Evolutionary conservation across 2,888 invertebrate species (phyloP).

Genomic region (Xanthostigma xanthostigma): DNA sequence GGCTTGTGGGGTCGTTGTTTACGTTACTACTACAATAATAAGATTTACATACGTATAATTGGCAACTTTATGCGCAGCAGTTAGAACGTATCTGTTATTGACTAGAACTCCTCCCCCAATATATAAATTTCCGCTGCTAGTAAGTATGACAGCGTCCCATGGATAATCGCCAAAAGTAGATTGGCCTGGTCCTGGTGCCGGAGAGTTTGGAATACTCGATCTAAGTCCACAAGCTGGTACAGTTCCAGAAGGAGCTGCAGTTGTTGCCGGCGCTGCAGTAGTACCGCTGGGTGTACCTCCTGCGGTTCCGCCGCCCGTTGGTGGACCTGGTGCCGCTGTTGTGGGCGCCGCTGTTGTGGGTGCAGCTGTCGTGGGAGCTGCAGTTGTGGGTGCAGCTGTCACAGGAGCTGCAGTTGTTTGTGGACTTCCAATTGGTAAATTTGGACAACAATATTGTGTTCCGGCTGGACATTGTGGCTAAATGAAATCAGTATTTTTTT

Average conservation of each 20-base stretch:
- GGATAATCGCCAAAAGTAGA: slow-evolving; percentile 8
- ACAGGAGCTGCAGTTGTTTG: too few relatives aligned
- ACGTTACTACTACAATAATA: too few relatives aligned
- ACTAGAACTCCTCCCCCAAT: slow-evolving; percentile 55
- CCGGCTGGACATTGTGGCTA: slow-evolving; percentile 26
- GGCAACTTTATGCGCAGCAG: slow-evolving; percentile 50
- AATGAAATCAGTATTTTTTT: not conserved
- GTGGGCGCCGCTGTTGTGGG: too few relatives aligned
- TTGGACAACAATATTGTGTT: slow-evolving; percentile 31
- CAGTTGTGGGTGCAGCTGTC: too few relatives aligned
- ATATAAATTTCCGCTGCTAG: slow-evolving; percentile 23
- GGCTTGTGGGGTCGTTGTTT: too few relatives aligned
- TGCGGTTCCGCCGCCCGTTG: not conserved
- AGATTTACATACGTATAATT: slow-evolving; percentile 43
- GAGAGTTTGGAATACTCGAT: slow-evolving; percentile 3
- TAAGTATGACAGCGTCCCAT: slow-evolving; percentile 8
- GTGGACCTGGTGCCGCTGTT: slow-evolving; percentile 1
- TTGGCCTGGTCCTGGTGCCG: slow-evolving; percentile 5
- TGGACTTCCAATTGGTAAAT: too few relatives aligned
- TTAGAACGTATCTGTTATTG: slow-evolving; percentile 42
- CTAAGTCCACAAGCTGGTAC: slow-evolving; percentile 7
- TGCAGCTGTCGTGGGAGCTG: too few relatives aligned
- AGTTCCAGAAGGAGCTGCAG: slow-evolving; percentile 1
- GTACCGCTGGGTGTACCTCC: not conserved
- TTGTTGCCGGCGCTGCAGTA: slow-evolving; percentile 4